Evolutionary conservation across 2,113 vertebrate genomes (phyloP).

Genomic region (Alosa alosa): DNA sequence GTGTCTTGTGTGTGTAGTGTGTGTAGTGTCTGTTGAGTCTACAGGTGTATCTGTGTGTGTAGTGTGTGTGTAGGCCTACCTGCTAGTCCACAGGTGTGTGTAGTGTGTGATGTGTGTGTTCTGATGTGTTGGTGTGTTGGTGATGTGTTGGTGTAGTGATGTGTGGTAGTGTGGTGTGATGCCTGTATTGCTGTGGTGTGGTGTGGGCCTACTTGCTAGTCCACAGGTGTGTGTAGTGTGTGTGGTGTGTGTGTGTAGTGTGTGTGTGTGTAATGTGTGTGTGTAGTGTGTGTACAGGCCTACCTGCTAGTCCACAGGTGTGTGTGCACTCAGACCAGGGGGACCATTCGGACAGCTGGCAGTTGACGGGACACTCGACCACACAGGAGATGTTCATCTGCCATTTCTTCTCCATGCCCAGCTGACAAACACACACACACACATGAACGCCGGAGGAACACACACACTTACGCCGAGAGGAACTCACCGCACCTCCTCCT

Average conservation of each 20-base stretch:
- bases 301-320: constrained; percentile 78
- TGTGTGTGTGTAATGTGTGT: too few relatives aligned
- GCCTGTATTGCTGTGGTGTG: too few relatives aligned
- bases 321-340: constrained; percentile 90
- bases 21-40: not conserved
- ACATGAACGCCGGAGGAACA: not conserved
- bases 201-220: too few relatives aligned
- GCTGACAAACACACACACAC: constrained; percentile 64
- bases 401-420: constrained; percentile 90
- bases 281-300: too few relatives aligned
- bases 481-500: not conserved
- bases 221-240: too few relatives aligned
- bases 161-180: too few relatives aligned
- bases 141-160: too few relatives aligned
- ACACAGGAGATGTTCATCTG: constrained; percentile 90
- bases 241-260: too few relatives aligned
- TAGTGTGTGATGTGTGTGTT: too few relatives aligned
- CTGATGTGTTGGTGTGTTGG: too few relatives aligned
- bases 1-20: not conserved
- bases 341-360: constrained; percentile 95
- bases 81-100: too few relatives aligned
- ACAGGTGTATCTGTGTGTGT: not conserved
- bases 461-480: too few relatives aligned
- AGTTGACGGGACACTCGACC: constrained; percentile 95
- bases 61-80: not conserved